Conservation (phyloP, 2,888 invertebrate species). For the Cyaniris semiargus region DNA sequence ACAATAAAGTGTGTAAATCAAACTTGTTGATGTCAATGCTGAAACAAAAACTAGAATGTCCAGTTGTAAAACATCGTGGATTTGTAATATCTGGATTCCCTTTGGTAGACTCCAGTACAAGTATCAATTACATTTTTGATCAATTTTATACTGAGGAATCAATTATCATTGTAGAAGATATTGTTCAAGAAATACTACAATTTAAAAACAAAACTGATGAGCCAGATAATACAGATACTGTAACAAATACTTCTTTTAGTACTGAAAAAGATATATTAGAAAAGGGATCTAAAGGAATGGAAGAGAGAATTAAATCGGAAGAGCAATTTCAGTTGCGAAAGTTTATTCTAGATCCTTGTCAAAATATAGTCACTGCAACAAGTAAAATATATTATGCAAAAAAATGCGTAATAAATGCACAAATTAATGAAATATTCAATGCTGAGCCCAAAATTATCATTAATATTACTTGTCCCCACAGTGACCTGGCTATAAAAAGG, state of each 20-base stretch:
- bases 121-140: constrained; percentile 47
- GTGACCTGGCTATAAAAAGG: constrained; percentile 72
- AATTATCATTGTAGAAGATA: constrained; percentile 48
- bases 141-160: constrained; percentile 61
- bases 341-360: constrained; percentile 59
- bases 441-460: constrained; percentile 77
- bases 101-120: constrained; percentile 70
- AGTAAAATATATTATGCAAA: constrained; percentile 52
- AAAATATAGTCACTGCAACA: constrained; percentile 48
- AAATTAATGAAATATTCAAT: constrained; percentile 58
- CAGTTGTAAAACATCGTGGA: constrained; percentile 80
- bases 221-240: constrained; percentile 38
- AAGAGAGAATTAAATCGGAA: constrained; percentile 49
- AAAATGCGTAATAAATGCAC: constrained; percentile 53
- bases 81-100: constrained; percentile 85
- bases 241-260: constrained; percentile 47
- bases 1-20: constrained; percentile 73
- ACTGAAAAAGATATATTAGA: constrained; percentile 48
- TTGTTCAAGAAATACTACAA: constrained; percentile 57
- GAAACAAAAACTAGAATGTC: constrained; percentile 71
- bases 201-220: constrained; percentile 59
- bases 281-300: constrained; percentile 52
- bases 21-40: constrained; percentile 76
- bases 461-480: constrained; percentile 77
- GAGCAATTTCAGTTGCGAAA: constrained; percentile 59